Conservation (phyloP, 2,888 invertebrate genomes). For the Perdita meconis region DNA sequence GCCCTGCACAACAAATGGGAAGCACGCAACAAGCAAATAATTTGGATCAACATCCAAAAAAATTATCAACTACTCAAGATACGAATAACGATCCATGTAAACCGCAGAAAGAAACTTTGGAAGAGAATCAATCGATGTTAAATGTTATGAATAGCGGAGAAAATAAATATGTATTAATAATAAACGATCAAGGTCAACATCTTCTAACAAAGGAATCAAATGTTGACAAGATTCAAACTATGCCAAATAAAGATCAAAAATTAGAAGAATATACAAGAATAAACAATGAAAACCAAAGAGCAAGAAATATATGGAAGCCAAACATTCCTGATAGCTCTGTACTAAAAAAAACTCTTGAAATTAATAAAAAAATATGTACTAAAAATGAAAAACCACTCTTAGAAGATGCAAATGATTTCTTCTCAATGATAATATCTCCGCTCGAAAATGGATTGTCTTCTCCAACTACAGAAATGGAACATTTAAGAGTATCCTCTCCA, state of each 20-base stretch:
- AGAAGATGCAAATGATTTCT: constrained; percentile 80
- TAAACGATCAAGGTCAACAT: constrained; percentile 78
- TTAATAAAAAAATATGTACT: constrained; percentile 27
- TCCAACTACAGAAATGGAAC: constrained; percentile 88
- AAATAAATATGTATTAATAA: constrained; percentile 79
- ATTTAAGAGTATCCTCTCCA: constrained; percentile 86
- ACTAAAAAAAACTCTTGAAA: constrained; percentile 40
- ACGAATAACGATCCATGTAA: constrained; percentile 27
- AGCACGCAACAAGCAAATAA: constrained; percentile 83
- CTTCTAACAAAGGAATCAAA: constrained; percentile 76
- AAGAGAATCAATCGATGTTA: constrained; percentile 58
- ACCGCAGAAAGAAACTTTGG: constrained; percentile 42
- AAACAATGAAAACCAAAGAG: constrained; percentile 41
- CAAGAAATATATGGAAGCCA: constrained; percentile 60
- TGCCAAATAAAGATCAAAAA: constrained; percentile 37
- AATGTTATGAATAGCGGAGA: constrained; percentile 65
- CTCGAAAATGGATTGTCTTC: constrained; percentile 86
- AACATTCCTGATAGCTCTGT: constrained; percentile 50
- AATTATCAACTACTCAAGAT: constrained; percentile 60
- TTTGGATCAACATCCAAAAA: constrained; percentile 69
- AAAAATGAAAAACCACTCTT: constrained; percentile 41
- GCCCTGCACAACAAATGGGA: constrained; percentile 88
- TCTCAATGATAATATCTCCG: constrained; percentile 84
- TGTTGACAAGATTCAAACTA: constrained; percentile 56
- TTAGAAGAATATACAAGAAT: constrained; percentile 19